A percentile compares a stretch with the other conserved stretches of the same genome.
These are phyloP conservation scores for Rhinogobio ventralis DNA, from an alignment of 2,797 vertebrate genomes.

Conservation along the genomic window DNA sequence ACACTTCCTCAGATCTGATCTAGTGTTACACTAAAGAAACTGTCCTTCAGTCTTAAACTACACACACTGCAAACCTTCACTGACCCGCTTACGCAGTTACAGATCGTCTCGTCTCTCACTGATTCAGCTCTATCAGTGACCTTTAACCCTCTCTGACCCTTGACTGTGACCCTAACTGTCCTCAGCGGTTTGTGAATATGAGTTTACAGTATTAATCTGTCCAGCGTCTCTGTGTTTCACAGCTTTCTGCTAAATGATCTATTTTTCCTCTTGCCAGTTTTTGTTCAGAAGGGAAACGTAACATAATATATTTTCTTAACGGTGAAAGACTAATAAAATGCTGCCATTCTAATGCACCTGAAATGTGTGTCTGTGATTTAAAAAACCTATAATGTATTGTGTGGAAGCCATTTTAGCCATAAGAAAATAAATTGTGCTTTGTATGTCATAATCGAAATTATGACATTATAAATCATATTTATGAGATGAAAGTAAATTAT, in stretches of 20 bases:
- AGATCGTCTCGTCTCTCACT: too few relatives aligned
- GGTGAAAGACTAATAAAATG: conserved; percentile 64
- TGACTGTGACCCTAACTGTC: background rate
- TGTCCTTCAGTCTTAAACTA: too few relatives aligned
- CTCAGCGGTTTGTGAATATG: background rate
- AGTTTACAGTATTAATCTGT: conserved; percentile 1
- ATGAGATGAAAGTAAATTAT: too few relatives aligned
- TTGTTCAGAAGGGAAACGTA: conserved; percentile 47
- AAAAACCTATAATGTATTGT: background rate
- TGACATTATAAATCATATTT: too few relatives aligned
- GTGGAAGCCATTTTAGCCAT: background rate
- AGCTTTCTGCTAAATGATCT: conserved; percentile 67
- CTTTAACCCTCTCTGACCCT: background rate
- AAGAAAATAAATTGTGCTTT: too few relatives aligned
- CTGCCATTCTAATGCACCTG: conserved; percentile 50
- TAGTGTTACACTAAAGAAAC: too few relatives aligned
- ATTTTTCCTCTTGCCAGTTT: conserved; percentile 74
- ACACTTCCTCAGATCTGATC: conserved; percentile 81
- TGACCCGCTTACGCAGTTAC: background rate
- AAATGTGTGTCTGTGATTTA: background rate
- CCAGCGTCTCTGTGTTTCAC: background rate
- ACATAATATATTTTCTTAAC: conserved; percentile 65
- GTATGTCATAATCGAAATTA: too few relatives aligned
- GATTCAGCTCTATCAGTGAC: background rate
- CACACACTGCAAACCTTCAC: background rate